Base-by-base conservation (phyloP, 2,797 vertebrate species). In the Clarias fuscus region DNA sequence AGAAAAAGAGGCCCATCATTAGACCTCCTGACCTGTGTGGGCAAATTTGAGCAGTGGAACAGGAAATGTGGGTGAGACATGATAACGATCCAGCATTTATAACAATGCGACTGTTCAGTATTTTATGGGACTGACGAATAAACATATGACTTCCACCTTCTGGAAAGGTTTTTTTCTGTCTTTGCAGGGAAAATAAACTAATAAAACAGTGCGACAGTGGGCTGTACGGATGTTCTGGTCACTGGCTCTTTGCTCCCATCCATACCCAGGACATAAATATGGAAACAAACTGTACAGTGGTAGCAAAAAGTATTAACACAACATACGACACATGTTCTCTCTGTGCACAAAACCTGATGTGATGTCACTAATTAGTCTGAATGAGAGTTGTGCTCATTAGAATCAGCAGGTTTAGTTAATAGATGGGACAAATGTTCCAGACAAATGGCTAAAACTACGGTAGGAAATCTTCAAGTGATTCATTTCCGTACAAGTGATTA, bases 11-110 rank as follows among this genome's bases (percentile, higher is more conserved):
- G 33, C 14, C 33, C 59, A n/a, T 64, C 33, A 17, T 40, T n/a
- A 62, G 61, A 64, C 78, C 78, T 4, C 2, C 80, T 82, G 64
- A 82, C n/a, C 80, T 20, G 64, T 1, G 40, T 67, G 80, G 80
- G 64, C 62, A 53, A 18, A 7, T 30, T 82, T 82, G 40, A 30
- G 80, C 80, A 67, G 80, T 68, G 80, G 68, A 82, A 53, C 17
- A 56, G 30, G 80, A 27, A 68, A 82, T 68, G 80, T 82, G 62
- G 43, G 64, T 68, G 80, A 82, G 43, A 68, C 53, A 48, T 56
- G 43, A 82, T 56, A 82, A 56, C 30, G n/a, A 30, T 82, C 43
- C 62, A 53, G n/a, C 40, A 53, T 81, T 65, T 48, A 48, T 53
- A 33, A 68, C 0, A 4, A 30, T 80, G 1, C 68, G 80, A 82